Conservation (phyloP, 2,888 invertebrate genomes). For the Rhamnusium bicolor region DNA sequence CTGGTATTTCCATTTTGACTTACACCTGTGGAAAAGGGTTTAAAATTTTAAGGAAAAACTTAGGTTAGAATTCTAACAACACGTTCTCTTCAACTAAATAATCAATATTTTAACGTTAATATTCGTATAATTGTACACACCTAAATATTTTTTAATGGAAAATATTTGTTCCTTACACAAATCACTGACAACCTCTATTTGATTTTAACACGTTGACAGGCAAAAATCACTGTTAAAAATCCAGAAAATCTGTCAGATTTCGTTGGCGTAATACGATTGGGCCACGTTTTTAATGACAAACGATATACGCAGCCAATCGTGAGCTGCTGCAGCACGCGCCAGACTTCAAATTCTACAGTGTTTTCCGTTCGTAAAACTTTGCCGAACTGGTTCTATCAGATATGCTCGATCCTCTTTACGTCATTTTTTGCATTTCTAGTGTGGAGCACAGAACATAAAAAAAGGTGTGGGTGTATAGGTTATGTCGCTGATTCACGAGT, state of each 20-base stretch:
- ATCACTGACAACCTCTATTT: neutral
- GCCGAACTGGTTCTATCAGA: no score
- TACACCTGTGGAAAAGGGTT: neutral
- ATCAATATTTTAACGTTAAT: neutral
- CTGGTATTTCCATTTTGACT: slow-evolving; percentile 57
- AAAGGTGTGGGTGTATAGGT: no score
- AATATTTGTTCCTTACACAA: neutral
- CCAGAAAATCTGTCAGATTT: slow-evolving; percentile 47
- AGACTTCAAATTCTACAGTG: slow-evolving; percentile 1
- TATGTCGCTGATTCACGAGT: no score
- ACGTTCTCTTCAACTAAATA: slow-evolving; percentile 3
- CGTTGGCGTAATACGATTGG: slow-evolving; percentile 63
- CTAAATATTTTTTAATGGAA: neutral
- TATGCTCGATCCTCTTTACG: no score
- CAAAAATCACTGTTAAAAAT: slow-evolving; percentile 4
- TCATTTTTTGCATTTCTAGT: no score
- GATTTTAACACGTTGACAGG: slow-evolving; percentile 32
- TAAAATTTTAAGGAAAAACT: neutral
- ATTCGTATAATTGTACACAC: neutral
- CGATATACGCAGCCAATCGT: neutral
- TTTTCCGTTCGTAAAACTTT: no score
- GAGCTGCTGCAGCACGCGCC: neutral
- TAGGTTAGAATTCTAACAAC: slow-evolving; percentile 31
- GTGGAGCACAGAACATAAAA: no score
- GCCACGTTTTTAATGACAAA: slow-evolving; percentile 56